Conservation (phyloP, 2,113 vertebrate species). For the Hippocampus abdominalis region DNA sequence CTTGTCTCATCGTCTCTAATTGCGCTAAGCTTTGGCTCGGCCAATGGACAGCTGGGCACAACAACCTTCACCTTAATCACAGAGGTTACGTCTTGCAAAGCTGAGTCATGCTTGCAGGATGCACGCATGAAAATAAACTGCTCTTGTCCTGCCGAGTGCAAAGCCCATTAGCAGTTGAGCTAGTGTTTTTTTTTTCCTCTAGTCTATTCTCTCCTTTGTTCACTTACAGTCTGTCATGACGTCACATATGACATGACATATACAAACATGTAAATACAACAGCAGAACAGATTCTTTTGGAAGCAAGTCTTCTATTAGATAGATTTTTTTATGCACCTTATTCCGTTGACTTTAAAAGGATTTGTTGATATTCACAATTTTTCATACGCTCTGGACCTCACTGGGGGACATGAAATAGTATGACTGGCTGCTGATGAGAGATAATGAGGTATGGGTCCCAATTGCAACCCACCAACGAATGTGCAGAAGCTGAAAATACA, state of each 20-base stretch:
- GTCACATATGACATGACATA: not conserved
- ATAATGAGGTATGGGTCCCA: not conserved
- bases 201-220: not conserved
- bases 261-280: not conserved
- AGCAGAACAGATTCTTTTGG: not conserved
- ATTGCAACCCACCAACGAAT: constrained; percentile 10
- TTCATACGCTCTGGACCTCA: constrained; percentile 42
- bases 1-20: constrained; percentile 43
- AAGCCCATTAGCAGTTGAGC: not conserved
- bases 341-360: constrained; percentile 42
- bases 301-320: not conserved
- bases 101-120: constrained; percentile 30
- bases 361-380: constrained; percentile 41
- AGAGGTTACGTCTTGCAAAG: constrained; percentile 10
- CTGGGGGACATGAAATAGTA: constrained; percentile 31
- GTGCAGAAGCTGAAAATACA: not conserved
- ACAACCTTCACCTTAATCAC: constrained; percentile 42
- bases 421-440: constrained; percentile 7
- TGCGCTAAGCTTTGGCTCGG: constrained; percentile 30
- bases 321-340: not conserved
- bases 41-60: constrained; percentile 48
- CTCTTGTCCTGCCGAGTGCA: constrained; percentile 52
- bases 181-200: not conserved
- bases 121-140: constrained; percentile 32
- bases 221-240: not conserved